Evolutionary conservation across 2,113 vertebrate genomes (phyloP), one percentile per base, ranked within the genome.

Genomic region (Podocnemis expansa): DNA sequence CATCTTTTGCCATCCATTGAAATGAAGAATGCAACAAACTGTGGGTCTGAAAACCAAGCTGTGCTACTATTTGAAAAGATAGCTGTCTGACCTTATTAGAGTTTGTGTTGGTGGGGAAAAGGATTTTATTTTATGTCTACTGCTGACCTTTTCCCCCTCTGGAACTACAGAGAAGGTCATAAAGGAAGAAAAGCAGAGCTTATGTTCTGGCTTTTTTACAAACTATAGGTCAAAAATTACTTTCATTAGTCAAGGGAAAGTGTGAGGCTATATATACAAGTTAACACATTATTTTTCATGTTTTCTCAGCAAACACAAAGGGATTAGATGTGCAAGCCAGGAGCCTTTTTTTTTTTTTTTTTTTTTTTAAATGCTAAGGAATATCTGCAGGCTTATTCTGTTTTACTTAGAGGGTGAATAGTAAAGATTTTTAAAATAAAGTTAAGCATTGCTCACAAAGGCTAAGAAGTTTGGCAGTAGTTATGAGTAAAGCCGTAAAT

Each of bases 401-500:
- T 75, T 75, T 75, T 75, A 75, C 24, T 13, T 43, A 22, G 70
- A 38, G 41, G 24, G 70, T 43, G 41, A 75, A 13, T 80, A 45
- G 41, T 81, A 5, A 51, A n/a, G 82, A 93, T 95, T 29, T 89
- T 56, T 70, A 12, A 10, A 34, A 29, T 45, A 94, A 47, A 95
- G 19, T 76, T 45, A 58, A 1, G 1, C 79, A 79, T 24, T 92
- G 27, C 52, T 90, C 58, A 49, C 1, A 1, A 90, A 95, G 16
- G 41, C 38, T 73, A 6, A 60, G 78, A 47, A 54, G n/a, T 76
- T n/a, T 86, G 4, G 34, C 43, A 25, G 43, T 5, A 89, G 27
- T 27, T 86, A 58, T 43, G 70, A 75, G 70, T 88, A 93, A 93
- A 80, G 73, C 24, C 85, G 51, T 63, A 84, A 8, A 78, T 49